These are phyloP conservation scores for rabbit (Oryctolagus cuniculus) DNA, from an alignment of 2,113 vertebrate genomes.

Conservation along the genomic window mOryCun1.1 NC_091445.1:17260001-17260500, in stretches of 20 bases:
- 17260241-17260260: conserved; percentile 56
- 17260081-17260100: conserved; percentile 90
- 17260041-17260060: conserved; percentile 88
- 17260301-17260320: conserved; percentile 51
- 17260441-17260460: conserved; percentile 60
- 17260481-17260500: conserved; percentile 75
- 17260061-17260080: conserved; percentile 91
- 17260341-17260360: conserved; percentile 47
- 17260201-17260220: conserved; percentile 53
- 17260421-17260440: conserved; percentile 68
- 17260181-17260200: conserved; percentile 76
- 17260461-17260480: conserved; percentile 73
- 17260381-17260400: conserved; percentile 68
- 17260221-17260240: conserved; percentile 70
- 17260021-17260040: conserved; percentile 90
- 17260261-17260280: conserved; percentile 58
- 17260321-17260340: conserved; percentile 50
- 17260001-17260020: conserved; percentile 89
- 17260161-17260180: conserved; percentile 77
- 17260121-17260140: conserved; percentile 89
- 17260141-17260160: conserved; percentile 85
- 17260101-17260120: conserved; percentile 89
- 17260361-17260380: conserved; percentile 45
- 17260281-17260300: conserved; percentile 62
- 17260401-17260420: conserved; percentile 63